These are phyloP conservation scores for Drosophila tani DNA, from an alignment of 1,140 invertebrate genomes.

Conservation along the genomic window DNA sequence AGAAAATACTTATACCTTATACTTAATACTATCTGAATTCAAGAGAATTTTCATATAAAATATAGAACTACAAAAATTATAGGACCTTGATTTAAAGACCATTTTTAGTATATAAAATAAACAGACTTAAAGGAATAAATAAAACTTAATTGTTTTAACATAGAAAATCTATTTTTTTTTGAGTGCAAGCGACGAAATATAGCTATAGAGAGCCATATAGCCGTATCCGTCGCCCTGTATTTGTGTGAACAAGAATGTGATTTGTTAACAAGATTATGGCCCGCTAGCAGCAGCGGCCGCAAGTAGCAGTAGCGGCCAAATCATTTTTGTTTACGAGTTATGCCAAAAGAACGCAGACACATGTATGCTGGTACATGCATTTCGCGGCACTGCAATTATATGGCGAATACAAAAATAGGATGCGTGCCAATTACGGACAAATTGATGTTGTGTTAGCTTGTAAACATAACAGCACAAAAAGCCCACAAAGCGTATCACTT, in stretches of 20 bases:
- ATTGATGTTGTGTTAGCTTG: slow-evolving; percentile 66
- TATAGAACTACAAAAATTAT: too few species aligned
- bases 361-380: slow-evolving; percentile 29
- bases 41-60: too few species aligned
- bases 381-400: slow-evolving; percentile 49
- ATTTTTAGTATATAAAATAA: too few species aligned
- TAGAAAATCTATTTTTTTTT: too few species aligned
- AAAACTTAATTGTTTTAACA: too few species aligned
- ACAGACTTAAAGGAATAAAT: too few species aligned
- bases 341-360: slow-evolving; percentile 52
- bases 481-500: slow-evolving; percentile 64
- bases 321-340: slow-evolving; percentile 46
- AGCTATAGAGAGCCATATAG: slow-evolving; percentile 12
- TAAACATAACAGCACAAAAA: slow-evolving; percentile 71
- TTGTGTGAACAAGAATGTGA: slow-evolving; percentile 84
- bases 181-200: neutral
- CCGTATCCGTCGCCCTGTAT: slow-evolving; percentile 55
- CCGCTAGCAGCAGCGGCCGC: slow-evolving; percentile 25
- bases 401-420: slow-evolving; percentile 61
- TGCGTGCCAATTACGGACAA: slow-evolving; percentile 73
- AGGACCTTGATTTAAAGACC: too few species aligned
- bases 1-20: too few species aligned
- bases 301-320: slow-evolving; percentile 25
- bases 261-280: slow-evolving; percentile 84
- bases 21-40: too few species aligned